phyloP scores from a whole-genome alignment of 1,140 invertebrate species.

The Drosophila orosa region DNA sequence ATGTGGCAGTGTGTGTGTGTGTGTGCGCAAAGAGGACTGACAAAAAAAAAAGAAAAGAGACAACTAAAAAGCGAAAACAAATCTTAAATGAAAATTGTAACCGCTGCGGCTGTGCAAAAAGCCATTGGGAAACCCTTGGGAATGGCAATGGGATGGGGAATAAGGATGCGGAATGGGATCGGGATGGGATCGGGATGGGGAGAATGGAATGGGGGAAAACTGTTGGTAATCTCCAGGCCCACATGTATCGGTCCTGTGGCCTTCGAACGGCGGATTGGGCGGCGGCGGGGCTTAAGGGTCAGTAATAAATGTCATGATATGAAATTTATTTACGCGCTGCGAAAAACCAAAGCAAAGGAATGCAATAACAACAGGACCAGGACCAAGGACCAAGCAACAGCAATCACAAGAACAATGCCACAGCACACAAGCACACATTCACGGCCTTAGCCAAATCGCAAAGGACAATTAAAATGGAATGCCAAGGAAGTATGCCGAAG shows the following conservation, averaged over 20 bases:
- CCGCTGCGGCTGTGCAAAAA: slow-evolving; percentile 55
- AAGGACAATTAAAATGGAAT: slow-evolving; percentile 61
- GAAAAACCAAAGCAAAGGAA: slow-evolving; percentile 79
- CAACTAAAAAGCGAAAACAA: slow-evolving; percentile 64
- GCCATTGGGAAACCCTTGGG: slow-evolving; percentile 52
- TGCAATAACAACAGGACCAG: slow-evolving; percentile 61
- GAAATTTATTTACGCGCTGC: slow-evolving; percentile 80
- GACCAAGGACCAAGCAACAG: slow-evolving; percentile 31
- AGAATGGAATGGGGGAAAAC: slow-evolving; percentile 15
- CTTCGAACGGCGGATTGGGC: slow-evolving; percentile 40
- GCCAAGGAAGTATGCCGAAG: slow-evolving; percentile 42
- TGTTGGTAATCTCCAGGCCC: slow-evolving; percentile 61
- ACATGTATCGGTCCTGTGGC: slow-evolving; percentile 54
- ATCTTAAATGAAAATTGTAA: slow-evolving; percentile 81
- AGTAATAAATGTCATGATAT: slow-evolving; percentile 82
- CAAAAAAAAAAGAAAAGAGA: slow-evolving; percentile 21
- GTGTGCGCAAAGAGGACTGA: slow-evolving; percentile 20
- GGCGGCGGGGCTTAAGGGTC: slow-evolving; percentile 67
- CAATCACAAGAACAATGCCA: slow-evolving; percentile 59
- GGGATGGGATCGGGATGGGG: not conserved
- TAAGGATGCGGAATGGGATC: slow-evolving; percentile 5
- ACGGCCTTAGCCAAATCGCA: slow-evolving; percentile 51
- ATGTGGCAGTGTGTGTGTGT: slow-evolving; percentile 44
- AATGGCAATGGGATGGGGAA: slow-evolving; percentile 27
- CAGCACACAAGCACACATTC: slow-evolving; percentile 29